Base-by-base conservation (phyloP, 2,888 invertebrate genomes). In the Lepidocyrtoides sp. region DNA sequence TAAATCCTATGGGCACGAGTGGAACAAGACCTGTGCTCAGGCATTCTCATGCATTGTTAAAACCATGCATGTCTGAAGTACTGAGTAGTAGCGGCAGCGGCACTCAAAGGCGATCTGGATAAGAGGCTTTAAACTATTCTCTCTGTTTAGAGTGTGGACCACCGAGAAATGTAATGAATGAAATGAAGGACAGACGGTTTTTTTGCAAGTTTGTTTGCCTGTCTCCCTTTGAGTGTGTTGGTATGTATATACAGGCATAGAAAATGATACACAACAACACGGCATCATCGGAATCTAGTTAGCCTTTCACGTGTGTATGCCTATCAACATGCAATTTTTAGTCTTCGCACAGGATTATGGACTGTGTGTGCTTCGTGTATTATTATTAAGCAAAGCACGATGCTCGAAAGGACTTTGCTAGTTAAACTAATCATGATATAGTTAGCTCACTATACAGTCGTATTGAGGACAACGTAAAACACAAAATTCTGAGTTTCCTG, bases 41-140 rank as follows among this genome's bases (percentile, higher is more conserved):
- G 20, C 32, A 32, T 44, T 72, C 72, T 20, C 20, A 14, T 32
- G 32, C 4, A 44, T 72, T 72, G 41, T 72, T 44, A 44, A 20
- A 44, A 72, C n/a, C n/a, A n/a, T n/a, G 23, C 72, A 41, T 72
- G 41, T 1, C 72, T 72, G 20, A 2, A 44, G 23, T 72, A 44
- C 72, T 23, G 23, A n/a, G 41, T 20, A 72, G 17, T n/a, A n/a
- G 7, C 17, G 2, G 23, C 7, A 63, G n/a, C n/a, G n/a, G 72
- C 20, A 72, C 20, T 44, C 44, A 72, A 44, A 44, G 44, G 14
- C 14, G 72, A 41, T 44, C 23, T 29, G 44, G n/a, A 41, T 69
- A 72, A 72, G 72, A 20, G 23, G 72, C 44, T 72, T 72, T 72
- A 72, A 72, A 72, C 72, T 44, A 20, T 72, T 44, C 36, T 72